Base-by-base conservation (phyloP, 92 coral and sea anemone genomes). In the Diadumene lineata region DNA sequence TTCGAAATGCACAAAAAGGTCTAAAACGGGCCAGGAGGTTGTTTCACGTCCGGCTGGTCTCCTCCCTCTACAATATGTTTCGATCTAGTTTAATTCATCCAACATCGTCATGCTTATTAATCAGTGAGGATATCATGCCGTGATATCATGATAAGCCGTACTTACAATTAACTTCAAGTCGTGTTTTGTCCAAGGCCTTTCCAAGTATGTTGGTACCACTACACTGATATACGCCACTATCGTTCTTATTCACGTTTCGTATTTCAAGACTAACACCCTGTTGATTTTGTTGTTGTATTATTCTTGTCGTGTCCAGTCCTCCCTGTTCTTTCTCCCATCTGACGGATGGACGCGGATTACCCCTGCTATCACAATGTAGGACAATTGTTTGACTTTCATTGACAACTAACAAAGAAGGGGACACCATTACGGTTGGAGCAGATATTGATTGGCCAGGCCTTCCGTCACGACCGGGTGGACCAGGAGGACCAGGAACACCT, bases 261-360 rank as follows among this genome's bases (percentile, higher is more conserved):
- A 65, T 65, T 26, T 65, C 70, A n/a, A 65, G 70, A 32, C 34
- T 65, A 65, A 15, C 50, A 65, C 70, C 34, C 70, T 25, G 6
- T 18, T 65, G 16, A 34, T 0, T 25, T 15, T 44, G 50, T n/a
- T 27, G 26, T 33, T 65, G 50, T 44, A 65, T 21, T 51, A 65
- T 65, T 65, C 70, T 65, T 65, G 16, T 65, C 70, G 32, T 65
- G 70, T 65, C 69, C 26, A 64, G 48, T 64, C 15, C 29, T 30
- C 69, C 69, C 7, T 22, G 38, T 26, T 26, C 69, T 64, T 34
- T 64, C 69, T 34, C 48, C 69, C 69, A 64, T 26, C 69, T 11
- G 0, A 64, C 48, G 3, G 18, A 7, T 15, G 69, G 44, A 29
- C 43, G 43, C 32, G 69, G 69, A 22, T 64, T 64, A 34, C 69